Evolutionary conservation across 2,113 vertebrate species (phyloP), one percentile per base, ranked within the genome.

Genomic region (Octodon degus): DNA sequence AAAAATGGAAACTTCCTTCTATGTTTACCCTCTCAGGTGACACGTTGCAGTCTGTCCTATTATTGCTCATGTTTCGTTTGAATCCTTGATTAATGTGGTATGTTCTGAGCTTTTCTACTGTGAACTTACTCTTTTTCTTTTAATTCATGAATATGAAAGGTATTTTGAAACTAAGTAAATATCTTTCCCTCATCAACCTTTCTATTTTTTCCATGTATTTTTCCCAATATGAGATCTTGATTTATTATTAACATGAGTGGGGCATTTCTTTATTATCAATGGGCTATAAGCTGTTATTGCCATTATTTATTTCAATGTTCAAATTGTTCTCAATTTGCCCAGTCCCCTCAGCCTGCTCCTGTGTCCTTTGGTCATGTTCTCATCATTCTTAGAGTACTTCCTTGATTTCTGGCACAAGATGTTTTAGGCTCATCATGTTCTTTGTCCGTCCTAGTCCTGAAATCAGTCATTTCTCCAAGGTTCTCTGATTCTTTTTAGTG

Each of bases 341-440:
- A 11, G 47, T 88, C 55, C 74, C 86, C 96, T 95, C 37, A 93
- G 16, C 91, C 55, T 94, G 65, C 40, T 93, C 47, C 80, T 34
- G 1, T 94, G 85, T 92, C 85, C 81, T 96, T 37, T 80, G 83
- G 65, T 37, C 11, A 58, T 43, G 77, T 91, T 68, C 91, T 95
- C 83, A 91, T 96, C 91, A 89, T 94, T 90, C 89, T 96, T 60
- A 93, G 88, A 97, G 58, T 34, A 82, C 53, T 65, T 94, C 22
- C 74, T 87, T 97, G 34, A 91, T 96, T 97, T 94, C 94, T 93
- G 63, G 95, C 40, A 95, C 96, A 97, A 91, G 96, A 87, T 96
- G 94, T 97, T 94, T 90, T 91, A 77, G 93, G 86, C 40, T 95
- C 97, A 65, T 97, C 74, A 22, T 97, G 93, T 97, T 94, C 96